Conservation (phyloP, 2,113 vertebrate genomes). For the Psettodes erumei region DNA sequence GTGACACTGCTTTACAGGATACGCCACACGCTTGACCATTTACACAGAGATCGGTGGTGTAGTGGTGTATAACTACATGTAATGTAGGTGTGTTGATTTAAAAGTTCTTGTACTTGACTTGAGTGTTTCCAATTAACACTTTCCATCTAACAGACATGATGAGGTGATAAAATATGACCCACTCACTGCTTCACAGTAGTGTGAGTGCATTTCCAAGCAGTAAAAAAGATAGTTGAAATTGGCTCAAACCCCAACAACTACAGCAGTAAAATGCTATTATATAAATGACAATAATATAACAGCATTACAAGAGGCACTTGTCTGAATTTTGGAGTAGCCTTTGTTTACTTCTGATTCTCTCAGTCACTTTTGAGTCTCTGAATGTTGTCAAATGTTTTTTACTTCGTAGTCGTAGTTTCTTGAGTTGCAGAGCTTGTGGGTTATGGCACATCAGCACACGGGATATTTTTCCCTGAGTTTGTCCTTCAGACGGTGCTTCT, state of each 20-base stretch:
- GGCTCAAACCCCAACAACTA: not conserved
- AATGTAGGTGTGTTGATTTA: no score
- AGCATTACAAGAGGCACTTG: not conserved
- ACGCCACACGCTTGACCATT: not conserved
- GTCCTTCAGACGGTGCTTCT: not conserved
- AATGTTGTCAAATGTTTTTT: not conserved
- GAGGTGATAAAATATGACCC: not conserved
- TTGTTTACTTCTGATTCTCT: not conserved
- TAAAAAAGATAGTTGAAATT: not conserved
- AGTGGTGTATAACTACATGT: not conserved
- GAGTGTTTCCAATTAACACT: not conserved
- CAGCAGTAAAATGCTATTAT: not conserved
- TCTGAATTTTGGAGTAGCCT: not conserved
- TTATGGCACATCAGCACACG: not conserved
- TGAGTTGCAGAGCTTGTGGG: not conserved
- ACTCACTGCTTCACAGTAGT: no score
- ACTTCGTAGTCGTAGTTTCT: not conserved
- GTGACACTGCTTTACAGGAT: no score
- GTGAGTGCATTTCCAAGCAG: not conserved
- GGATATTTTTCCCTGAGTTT: not conserved
- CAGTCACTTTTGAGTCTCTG: no score
- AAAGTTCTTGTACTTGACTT: not conserved
- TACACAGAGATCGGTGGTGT: not conserved
- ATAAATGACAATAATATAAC: not conserved
- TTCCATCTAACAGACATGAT: not conserved